Evolutionary conservation across 2,888 invertebrate genomes (phyloP), one percentile per base, ranked within the genome.

Genomic region (Linnaemya tessellans): DNA sequence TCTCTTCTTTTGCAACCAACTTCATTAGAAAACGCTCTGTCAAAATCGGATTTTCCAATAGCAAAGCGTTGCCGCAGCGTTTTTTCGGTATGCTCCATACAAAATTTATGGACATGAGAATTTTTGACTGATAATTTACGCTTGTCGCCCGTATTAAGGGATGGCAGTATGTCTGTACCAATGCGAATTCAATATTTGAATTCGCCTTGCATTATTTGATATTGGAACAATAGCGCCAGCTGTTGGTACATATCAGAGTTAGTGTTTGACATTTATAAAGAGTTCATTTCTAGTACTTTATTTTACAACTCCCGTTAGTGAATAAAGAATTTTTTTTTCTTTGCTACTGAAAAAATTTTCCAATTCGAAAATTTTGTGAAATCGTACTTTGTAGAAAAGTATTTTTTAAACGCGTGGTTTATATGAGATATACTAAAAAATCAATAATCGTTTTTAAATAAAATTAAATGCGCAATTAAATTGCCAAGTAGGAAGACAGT

Each of bases 281-380:
- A 49, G 18, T 65, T 51, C 1, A 60, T 54, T 74, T 68, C 3
- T 81, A 46, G 35, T 82, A 78, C 77, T 25, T 30, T 58, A 56
- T 60, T 78, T 46, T 71, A 30, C 80, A 84, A 75, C 80, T 20
- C 7, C 11, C 35, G 25, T 58, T 41, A 81, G 73, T 84, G 84
- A 84, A 81, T 81, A 84, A 81, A 84, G 81, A 81, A 84, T 81
- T 84, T 80, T 81, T n/a, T n/a, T 84, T 81, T 74, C 68, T 81
- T 60, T 67, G 73, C 20, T 81, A 58, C 49, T 30, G 74, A 77
- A 84, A 77, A 79, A 80, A 73, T 77, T 84, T 75, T 84, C 67
- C 84, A 73, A 80, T 62, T 80, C 71, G 77, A 80, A 84, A 70
- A 79, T 73, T 84, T 84, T 84, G 84, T 80, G 84, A 84, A 84